Percentiles rank a stretch among this genome's conserved stretches.
Conservation (phyloP, 2,888 invertebrate genomes). For the Tubulanus polymorphus region DNA sequence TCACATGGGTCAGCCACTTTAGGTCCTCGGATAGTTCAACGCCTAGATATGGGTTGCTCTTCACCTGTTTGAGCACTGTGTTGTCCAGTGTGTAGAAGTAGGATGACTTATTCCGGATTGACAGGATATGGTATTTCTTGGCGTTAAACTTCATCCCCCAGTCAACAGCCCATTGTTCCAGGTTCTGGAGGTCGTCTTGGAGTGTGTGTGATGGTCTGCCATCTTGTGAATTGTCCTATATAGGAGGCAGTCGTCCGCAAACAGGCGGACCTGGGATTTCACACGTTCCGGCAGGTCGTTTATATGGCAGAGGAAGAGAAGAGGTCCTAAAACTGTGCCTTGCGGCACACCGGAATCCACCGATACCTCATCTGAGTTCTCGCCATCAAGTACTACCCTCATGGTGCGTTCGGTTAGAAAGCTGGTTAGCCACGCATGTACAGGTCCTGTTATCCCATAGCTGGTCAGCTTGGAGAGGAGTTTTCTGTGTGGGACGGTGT, state of each 20-base stretch:
- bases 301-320: conserved; percentile 9
- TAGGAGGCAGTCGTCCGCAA: no score
- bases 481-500: conserved; percentile 15
- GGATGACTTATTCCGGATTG: conserved; percentile 6
- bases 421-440: conserved; percentile 10
- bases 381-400: no score
- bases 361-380: no score
- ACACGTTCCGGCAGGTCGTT: no score
- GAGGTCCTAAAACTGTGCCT: not conserved
- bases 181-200: conserved; percentile 9
- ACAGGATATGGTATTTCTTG: conserved; percentile 15
- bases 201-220: no score
- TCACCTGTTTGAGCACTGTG: conserved; percentile 12
- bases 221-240: no score
- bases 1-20: conserved; percentile 15
- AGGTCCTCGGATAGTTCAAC: conserved; percentile 15
- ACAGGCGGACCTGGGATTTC: no score
- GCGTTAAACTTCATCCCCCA: conserved; percentile 19
- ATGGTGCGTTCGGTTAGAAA: no score
- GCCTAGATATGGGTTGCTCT: conserved; percentile 14
- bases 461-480: conserved; percentile 13
- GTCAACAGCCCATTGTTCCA: conserved; percentile 12
- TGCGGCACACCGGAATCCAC: no score
- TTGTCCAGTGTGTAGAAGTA: conserved; percentile 10
- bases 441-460: conserved; percentile 13